These are phyloP conservation scores for Campoletis raptor DNA, from an alignment of 2,888 invertebrate genomes.

Conservation along the genomic window DNA sequence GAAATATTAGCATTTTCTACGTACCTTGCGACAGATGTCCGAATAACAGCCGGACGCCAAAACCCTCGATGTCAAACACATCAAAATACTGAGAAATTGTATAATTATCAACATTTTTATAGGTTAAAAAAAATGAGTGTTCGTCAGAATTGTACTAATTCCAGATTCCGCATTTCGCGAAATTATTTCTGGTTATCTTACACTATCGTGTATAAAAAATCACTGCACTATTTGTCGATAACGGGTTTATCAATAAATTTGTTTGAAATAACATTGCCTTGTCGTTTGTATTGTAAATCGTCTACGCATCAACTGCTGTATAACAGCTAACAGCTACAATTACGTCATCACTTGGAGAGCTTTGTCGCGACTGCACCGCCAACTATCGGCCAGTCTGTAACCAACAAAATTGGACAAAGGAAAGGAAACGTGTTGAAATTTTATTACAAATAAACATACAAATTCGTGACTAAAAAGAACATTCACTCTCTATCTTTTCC, in stretches of 20 bases:
- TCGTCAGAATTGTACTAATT: slow-evolving; percentile 24
- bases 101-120: slow-evolving; percentile 70
- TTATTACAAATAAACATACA: not conserved
- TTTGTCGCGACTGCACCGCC: not conserved
- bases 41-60: slow-evolving; percentile 76
- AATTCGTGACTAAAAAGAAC: not conserved
- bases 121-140: slow-evolving; percentile 69
- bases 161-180: slow-evolving; percentile 20
- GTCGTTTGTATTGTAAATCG: not conserved
- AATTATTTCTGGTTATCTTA: not conserved
- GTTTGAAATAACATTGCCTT: not conserved
- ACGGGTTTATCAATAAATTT: slow-evolving; percentile 12
- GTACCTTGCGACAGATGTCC: slow-evolving; percentile 75
- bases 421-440: not conserved
- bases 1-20: not conserved
- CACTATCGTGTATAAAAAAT: not conserved
- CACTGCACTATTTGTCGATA: not conserved
- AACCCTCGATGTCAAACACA: slow-evolving; percentile 63
- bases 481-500: not conserved
- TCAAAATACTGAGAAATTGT: slow-evolving; percentile 65
- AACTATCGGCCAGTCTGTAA: not conserved
- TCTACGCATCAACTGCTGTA: not conserved
- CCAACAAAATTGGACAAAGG: not conserved
- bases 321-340: not conserved
- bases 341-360: not conserved